A percentile compares a stretch with the other conserved stretches of the same genome.
Conservation (phyloP, 2,113 vertebrate genomes). For the Centropus unirufus region DNA sequence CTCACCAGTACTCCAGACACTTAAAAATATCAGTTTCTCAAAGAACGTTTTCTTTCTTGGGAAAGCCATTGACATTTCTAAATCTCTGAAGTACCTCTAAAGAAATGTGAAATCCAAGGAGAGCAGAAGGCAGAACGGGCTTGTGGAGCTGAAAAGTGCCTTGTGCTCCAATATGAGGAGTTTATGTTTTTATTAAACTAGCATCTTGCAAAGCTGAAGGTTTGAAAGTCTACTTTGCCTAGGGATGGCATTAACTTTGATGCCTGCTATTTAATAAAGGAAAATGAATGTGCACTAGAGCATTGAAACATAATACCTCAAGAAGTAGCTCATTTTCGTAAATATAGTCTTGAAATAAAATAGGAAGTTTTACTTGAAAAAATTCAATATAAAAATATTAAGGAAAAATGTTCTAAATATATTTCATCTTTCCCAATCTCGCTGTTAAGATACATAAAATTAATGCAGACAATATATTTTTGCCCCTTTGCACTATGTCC, state of each 20-base stretch:
- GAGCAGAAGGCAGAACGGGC: background rate
- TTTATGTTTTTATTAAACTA: background rate
- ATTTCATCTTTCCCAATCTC: background rate
- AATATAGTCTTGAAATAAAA: background rate
- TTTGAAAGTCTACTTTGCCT: constrained; percentile 24
- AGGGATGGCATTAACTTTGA: background rate
- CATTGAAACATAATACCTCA: background rate
- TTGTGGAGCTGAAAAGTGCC: background rate
- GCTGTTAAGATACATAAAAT: background rate
- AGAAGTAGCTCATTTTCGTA: background rate
- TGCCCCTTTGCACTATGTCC: background rate
- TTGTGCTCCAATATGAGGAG: background rate
- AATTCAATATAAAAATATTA: background rate
- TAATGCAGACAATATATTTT: background rate
- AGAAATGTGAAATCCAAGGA: background rate
- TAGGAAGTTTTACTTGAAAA: background rate
- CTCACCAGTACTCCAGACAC: background rate
- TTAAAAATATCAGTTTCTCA: background rate
- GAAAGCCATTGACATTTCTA: background rate
- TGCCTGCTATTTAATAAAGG: background rate
- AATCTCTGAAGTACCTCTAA: background rate
- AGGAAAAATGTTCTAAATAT: background rate
- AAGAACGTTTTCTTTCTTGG: background rate
- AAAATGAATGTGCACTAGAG: background rate
- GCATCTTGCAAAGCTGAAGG: background rate